These are phyloP conservation scores for Drosophila triauraria DNA, from an alignment of 1,140 invertebrate species.

Conservation along the genomic window DNA sequence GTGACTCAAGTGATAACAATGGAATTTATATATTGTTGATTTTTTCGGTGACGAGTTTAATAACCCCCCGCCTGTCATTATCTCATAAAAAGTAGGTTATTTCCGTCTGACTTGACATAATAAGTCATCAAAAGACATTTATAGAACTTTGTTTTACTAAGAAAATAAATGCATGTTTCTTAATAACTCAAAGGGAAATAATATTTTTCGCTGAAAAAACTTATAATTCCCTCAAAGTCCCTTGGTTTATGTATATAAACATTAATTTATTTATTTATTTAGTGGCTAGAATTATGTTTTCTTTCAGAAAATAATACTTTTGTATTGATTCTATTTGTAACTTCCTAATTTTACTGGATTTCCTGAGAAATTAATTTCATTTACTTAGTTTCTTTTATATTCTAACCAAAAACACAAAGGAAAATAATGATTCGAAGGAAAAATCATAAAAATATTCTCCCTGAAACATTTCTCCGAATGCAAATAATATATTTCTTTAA, in stretches of 20 bases:
- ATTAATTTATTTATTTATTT: neutral
- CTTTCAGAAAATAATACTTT: neutral
- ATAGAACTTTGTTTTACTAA: neutral
- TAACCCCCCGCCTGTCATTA: neutral
- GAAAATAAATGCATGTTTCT: neutral
- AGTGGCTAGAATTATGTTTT: neutral
- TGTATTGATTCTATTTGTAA: no score
- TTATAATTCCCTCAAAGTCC: neutral
- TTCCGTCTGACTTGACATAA: neutral
- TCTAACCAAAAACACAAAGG: neutral
- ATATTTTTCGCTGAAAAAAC: neutral
- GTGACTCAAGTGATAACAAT: neutral
- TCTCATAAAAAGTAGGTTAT: neutral
- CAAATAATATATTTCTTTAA: neutral
- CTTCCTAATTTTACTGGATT: neutral
- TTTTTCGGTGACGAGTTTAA: conserved; percentile 25
- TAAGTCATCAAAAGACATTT: neutral
- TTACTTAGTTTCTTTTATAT: neutral
- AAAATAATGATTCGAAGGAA: neutral
- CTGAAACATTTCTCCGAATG: neutral
- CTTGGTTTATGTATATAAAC: no score
- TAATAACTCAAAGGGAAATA: neutral
- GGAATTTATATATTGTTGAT: neutral
- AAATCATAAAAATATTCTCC: neutral
- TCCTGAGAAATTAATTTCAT: no score